phyloP scores from a whole-genome alignment of 2,797 vertebrate species.

The Urophycis tenuis region DNA sequence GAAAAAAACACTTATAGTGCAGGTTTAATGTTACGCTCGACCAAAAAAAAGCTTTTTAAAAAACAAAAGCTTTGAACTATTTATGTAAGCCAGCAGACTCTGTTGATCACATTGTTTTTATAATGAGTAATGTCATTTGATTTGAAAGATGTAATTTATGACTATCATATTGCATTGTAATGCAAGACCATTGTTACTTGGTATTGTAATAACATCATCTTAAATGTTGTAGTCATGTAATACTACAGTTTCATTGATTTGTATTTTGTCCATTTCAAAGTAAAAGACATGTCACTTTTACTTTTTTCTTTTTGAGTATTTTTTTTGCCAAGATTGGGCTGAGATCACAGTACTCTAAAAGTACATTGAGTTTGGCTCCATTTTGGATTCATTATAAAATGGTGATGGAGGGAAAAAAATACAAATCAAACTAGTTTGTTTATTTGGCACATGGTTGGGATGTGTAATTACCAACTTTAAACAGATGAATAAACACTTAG shows the following conservation, averaged over 20 bases:
- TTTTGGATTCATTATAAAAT: not conserved
- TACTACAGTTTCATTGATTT: not conserved
- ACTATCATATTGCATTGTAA: conserved; percentile 33
- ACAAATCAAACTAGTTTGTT: not conserved
- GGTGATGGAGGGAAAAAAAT: not conserved
- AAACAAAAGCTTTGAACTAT: not conserved
- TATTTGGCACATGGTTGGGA: not conserved
- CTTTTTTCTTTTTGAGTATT: not conserved
- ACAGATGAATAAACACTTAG: not conserved
- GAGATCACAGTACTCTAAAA: not conserved
- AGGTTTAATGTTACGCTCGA: not conserved
- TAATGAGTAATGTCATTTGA: conserved; percentile 14
- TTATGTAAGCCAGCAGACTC: conserved; percentile 13
- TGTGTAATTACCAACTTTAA: not conserved
- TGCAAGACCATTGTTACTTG: not conserved
- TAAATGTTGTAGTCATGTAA: not conserved
- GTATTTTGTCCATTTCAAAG: not conserved
- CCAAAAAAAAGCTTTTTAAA: not conserved
- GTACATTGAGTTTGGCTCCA: not conserved
- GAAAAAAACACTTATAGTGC: not conserved
- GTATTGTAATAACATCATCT: not conserved
- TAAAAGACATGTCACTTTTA: not conserved
- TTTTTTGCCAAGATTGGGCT: not conserved
- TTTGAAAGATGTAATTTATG: conserved; percentile 30
- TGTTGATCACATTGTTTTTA: conserved; percentile 26